Base-by-base conservation (phyloP, 2,797 vertebrate species). In the Platyrinchus mystaceus region DNA sequence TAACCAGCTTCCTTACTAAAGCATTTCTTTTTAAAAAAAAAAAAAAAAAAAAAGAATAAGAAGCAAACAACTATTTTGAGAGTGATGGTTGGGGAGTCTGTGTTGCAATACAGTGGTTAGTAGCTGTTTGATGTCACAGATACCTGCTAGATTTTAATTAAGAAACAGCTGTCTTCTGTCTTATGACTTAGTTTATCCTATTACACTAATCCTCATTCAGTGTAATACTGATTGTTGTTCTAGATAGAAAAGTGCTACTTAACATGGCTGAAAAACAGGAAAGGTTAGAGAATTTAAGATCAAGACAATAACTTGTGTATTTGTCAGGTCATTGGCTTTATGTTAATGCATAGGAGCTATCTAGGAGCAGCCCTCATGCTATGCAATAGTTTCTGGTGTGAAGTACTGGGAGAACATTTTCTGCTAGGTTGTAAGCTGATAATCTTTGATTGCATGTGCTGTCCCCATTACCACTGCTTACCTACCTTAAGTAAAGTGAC, bases 101-200 rank as follows among this genome's bases (percentile, higher is more conserved):
- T 92, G 71, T 71, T 93, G 60, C 43, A 84, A 91, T 81, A 87
- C 64, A 64, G 49, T 89, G 75, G 47, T 85, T 85, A 71, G 59
- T 69, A 67, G 24, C 49, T 85, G 49, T 67, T 84, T 92, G 92
- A 93, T 94, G 60, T 56, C 52, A 37, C 36, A 94, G 93, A 92
- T 92, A 85, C 8, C 37, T 71, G 27, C 71, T 89, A 56, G 79
- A 85, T 89, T 93, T 94, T 94, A 92, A 96, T 95, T 96, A 94
- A 91, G 85, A 86, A 96, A 62, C 60, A 89, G 24, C 79, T 89
- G 68, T 87, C 87, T 95, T 83, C 58, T 68, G 56, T 70, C 71
- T 58, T 79, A 70, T 12, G 68, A 77, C 75, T 92, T 93, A n/a
- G 20, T 89, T 89, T 92, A 68, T 91, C 71, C 87, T 85, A 23